Evolutionary conservation across 2,797 vertebrate species (phyloP).

Genomic region (Mormyrus hasselquistii): DNA sequence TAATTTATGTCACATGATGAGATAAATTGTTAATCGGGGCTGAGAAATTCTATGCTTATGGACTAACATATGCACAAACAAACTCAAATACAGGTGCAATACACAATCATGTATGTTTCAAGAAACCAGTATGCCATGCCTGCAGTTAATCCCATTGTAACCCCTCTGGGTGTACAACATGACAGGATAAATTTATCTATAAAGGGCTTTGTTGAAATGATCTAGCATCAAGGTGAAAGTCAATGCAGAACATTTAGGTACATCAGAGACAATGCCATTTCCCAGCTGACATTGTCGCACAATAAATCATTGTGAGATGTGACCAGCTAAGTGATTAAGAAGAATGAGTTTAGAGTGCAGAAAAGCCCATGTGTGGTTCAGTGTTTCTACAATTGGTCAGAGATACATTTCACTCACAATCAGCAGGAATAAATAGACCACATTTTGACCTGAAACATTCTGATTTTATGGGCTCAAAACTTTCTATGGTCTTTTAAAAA

Average conservation of each 20-base stretch:
- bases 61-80: not conserved
- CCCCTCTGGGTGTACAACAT: not conserved
- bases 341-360: conserved; percentile 10
- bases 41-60: not conserved
- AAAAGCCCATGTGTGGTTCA: not conserved
- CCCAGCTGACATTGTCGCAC: not conserved
- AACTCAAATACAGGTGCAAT: not conserved
- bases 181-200: conserved; percentile 8
- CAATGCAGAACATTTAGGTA: conserved; percentile 11
- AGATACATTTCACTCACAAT: not conserved
- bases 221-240: conserved; percentile 19
- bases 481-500: not conserved
- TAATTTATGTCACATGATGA: not conserved
- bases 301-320: conserved; percentile 11
- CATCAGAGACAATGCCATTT: conserved; percentile 18
- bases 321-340: conserved; percentile 17
- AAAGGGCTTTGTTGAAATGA: conserved; percentile 18
- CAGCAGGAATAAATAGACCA: not conserved
- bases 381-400: not conserved
- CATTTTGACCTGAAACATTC: not conserved
- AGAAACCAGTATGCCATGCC: not conserved
- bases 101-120: not conserved
- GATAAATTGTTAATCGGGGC: not conserved
- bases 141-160: not conserved
- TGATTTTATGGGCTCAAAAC: not conserved